A percentile compares a stretch with the other conserved stretches of the same genome.
phyloP scores from a whole-genome alignment of 2,113 vertebrate species.

The Promerops cafer region DNA sequence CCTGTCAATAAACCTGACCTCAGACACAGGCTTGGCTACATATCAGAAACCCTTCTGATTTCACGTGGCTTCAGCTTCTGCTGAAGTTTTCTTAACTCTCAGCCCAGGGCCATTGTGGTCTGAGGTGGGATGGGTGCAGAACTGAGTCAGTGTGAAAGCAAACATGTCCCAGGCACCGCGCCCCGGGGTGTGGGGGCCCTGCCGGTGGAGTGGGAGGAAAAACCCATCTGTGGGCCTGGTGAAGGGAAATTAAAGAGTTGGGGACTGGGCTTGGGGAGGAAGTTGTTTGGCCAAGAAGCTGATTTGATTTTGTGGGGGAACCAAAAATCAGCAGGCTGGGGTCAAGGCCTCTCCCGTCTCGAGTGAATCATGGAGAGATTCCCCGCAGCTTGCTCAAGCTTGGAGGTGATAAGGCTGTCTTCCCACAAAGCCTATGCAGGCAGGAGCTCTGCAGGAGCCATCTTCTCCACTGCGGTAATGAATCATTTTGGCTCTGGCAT shows the following conservation, averaged over 20 bases:
- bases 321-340: neutral
- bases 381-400: neutral
- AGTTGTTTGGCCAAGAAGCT: neutral
- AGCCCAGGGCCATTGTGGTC: neutral
- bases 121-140: neutral
- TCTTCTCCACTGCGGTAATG: neutral
- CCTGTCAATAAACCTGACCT: neutral
- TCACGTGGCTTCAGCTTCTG: neutral
- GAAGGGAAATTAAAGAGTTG: neutral
- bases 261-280: neutral
- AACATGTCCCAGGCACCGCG: neutral
- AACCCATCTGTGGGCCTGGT: neutral
- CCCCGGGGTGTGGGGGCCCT: accelerated
- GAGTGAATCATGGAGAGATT: neutral
- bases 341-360: neutral
- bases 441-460: neutral
- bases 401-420: neutral
- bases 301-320: constrained; percentile 22
- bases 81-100: neutral
- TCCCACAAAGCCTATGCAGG: neutral
- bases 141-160: constrained; percentile 42
- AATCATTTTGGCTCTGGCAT: neutral
- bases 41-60: neutral
- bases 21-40: neutral
- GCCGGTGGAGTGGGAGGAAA: neutral